These are phyloP conservation scores for Hartigia nigra DNA, from an alignment of 2,888 invertebrate species.

Conservation along the genomic window DNA sequence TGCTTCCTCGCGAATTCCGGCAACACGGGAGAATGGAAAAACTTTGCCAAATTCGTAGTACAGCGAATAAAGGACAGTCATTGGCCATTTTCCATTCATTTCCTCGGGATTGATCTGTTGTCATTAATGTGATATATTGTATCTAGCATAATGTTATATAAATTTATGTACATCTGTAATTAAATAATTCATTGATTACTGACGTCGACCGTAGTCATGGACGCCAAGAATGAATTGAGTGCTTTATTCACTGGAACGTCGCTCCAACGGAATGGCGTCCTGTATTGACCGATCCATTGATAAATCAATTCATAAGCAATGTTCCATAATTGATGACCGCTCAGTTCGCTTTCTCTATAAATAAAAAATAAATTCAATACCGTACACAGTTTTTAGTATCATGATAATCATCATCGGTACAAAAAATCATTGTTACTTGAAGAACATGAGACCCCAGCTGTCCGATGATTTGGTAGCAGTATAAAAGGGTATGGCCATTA, in stretches of 20 bases:
- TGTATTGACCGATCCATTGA: conserved; percentile 83
- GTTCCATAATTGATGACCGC: conserved; percentile 74
- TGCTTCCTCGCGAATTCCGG: conserved; percentile 80
- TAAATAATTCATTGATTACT: conserved; percentile 6
- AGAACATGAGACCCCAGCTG: conserved; percentile 83
- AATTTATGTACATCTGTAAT: background rate
- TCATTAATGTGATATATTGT: background rate
- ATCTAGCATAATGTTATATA: background rate
- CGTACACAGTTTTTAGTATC: background rate
- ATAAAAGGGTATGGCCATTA: conserved; percentile 80
- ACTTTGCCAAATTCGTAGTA: conserved; percentile 85
- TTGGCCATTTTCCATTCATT: conserved; percentile 84
- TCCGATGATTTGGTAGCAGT: conserved; percentile 79
- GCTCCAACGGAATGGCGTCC: conserved; percentile 82
- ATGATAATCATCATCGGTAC: background rate
- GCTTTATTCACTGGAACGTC: conserved; percentile 83
- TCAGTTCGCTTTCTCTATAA: conserved; percentile 79
- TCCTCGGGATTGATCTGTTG: conserved; percentile 76
- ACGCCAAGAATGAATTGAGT: conserved; percentile 79
- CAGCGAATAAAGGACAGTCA: conserved; percentile 80
- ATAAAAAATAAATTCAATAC: conserved; percentile 14
- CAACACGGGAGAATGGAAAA: conserved; percentile 81
- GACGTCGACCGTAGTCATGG: conserved; percentile 67
- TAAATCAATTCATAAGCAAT: conserved; percentile 80
- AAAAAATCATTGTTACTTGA: conserved; percentile 73